Evolutionary conservation across 2,888 invertebrate species (phyloP), one percentile per base, ranked within the genome.

Genomic region (Kryphioiulus occultus): DNA sequence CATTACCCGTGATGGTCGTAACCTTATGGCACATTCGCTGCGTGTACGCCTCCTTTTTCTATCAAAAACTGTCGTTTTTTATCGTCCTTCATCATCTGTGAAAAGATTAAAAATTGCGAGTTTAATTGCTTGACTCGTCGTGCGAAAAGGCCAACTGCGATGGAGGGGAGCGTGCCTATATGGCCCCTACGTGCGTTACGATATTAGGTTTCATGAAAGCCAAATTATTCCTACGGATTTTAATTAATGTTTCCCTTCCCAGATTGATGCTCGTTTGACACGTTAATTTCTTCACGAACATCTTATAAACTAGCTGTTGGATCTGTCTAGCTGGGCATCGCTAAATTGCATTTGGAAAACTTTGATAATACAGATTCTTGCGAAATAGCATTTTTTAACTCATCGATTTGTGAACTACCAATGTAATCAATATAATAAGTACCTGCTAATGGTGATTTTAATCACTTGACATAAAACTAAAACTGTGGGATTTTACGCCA

Each of bases 51-150:
- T 53, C 19, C 53, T 53, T 53, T 53, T 53, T 53, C 83, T 83
- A 32, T 39, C 83, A 83, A 83, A 26, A 83, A 83, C n/a, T 83
- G 4, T 83, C 19, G 17, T 39, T 83, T 83, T 83, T 26, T 83
- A 83, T 83, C 39, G 9, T 83, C 2, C 2, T 17, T 83, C 39
- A 9, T 83, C 83, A 83, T 83, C 19, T 83, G 0, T 53, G 53
- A 53, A 53, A 53, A 53, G 53, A 53, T 53, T 53, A n/a, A 19
- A 53, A n/a, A 53, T n/a, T 53, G 53, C n/a, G 7, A n/a, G 7
- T n/a, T 53, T 53, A 53, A 53, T 53, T 53, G 53, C 53, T 53
- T 53, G 53, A 53, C 53, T 53, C 53, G 4, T 53, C 53, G 53
- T 53, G 53, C 53, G 19, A 53, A 53, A 53, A 53, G 53, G 53